Percentiles rank a stretch among this genome's conserved stretches.
These are phyloP conservation scores for Aphelinus atriplicis DNA, from an alignment of 1,140 invertebrate genomes.

Conservation along the genomic window DNA sequence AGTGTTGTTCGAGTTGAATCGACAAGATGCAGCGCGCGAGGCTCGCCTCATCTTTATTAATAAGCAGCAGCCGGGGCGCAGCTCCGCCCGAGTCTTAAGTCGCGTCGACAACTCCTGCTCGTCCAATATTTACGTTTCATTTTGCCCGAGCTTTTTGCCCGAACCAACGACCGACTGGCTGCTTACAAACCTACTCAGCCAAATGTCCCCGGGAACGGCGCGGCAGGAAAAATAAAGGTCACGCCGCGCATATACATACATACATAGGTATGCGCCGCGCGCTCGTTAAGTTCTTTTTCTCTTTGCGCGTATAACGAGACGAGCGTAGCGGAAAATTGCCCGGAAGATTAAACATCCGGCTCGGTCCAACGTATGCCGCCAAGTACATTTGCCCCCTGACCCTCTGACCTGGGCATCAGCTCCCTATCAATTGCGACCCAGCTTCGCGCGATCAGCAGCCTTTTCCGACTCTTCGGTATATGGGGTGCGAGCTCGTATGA, in stretches of 20 bases:
- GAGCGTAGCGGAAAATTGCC: no score
- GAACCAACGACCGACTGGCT: background rate
- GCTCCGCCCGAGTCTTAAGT: background rate
- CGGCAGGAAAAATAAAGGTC: background rate
- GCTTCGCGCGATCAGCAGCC: no score
- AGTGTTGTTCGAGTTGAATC: no score
- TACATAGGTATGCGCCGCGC: background rate
- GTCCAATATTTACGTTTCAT: slow-evolving; percentile 33
- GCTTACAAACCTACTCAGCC: background rate
- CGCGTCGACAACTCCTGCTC: background rate
- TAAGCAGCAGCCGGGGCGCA: background rate
- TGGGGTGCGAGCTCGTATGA: no score
- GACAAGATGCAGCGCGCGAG: no score
- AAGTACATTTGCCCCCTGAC: no score
- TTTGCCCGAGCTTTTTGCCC: slow-evolving; percentile 2
- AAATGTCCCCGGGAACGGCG: background rate
- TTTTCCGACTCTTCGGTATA: no score
- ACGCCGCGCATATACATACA: no score
- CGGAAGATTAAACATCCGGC: no score
- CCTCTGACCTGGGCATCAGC: no score
- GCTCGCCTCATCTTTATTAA: slow-evolving; percentile 20
- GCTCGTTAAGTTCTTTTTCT: slow-evolving; percentile 2
- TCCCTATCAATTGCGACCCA: no score
- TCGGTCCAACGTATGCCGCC: no score
- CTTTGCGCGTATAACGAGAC: background rate